Evolutionary conservation across 1,140 invertebrate species (phyloP).

Genomic region (Laupala kohalensis): DNA sequence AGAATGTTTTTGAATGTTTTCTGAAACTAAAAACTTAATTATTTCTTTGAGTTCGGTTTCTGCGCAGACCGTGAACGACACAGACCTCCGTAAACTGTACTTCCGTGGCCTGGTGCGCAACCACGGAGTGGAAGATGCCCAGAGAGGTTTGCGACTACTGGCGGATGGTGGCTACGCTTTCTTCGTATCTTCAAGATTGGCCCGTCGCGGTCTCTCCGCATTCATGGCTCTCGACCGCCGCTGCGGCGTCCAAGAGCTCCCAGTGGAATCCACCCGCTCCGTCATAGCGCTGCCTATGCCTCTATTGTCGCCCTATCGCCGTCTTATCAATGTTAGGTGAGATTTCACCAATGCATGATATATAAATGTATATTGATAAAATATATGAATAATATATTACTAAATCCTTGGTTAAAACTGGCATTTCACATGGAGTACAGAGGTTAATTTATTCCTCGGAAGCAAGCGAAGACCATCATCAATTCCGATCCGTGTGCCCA

Average conservation of each 20-base stretch:
- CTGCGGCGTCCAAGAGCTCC: slow-evolving; percentile 28
- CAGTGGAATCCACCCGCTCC: slow-evolving; percentile 26
- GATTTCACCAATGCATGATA: not conserved
- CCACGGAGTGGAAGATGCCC: slow-evolving; percentile 27
- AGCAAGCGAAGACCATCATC: not conserved
- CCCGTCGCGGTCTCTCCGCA: slow-evolving; percentile 26
- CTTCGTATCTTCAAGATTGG: slow-evolving; percentile 30
- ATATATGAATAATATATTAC: too few species aligned
- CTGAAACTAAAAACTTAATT: too few species aligned
- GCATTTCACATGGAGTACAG: not conserved
- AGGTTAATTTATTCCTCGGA: not conserved
- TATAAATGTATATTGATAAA: not conserved
- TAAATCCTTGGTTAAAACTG: not conserved
- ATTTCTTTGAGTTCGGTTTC: not conserved
- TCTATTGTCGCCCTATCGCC: slow-evolving; percentile 28
- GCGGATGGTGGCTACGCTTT: slow-evolving; percentile 31
- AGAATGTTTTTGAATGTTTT: too few species aligned
- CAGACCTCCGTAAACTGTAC: slow-evolving; percentile 28
- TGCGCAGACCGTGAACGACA: slow-evolving; percentile 29
- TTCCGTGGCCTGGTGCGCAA: slow-evolving; percentile 25
- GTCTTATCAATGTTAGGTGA: slow-evolving; percentile 32
- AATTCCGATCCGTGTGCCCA: too few species aligned
- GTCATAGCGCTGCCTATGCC: slow-evolving; percentile 30
- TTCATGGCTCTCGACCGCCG: slow-evolving; percentile 26
- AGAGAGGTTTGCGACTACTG: slow-evolving; percentile 26